Evolutionary conservation across 92 coral and sea anemone species (phyloP).

Genomic region (Siderastrea radians): DNA sequence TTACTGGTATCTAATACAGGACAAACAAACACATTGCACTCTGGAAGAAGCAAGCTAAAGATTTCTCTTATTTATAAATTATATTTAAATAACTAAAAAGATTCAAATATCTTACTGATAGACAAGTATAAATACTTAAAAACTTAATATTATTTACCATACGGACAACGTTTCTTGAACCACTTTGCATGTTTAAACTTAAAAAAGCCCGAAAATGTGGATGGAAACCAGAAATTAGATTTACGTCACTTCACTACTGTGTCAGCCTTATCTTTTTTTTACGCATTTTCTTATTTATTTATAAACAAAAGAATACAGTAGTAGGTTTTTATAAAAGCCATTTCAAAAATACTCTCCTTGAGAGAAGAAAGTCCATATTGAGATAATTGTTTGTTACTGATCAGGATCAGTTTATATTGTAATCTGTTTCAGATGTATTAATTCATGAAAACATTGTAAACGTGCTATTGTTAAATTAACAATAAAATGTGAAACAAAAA

Average conservation of each 20-base stretch:
- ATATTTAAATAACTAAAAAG: not conserved
- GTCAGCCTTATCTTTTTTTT: no score
- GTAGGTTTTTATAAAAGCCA: no score
- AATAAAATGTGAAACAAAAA: constrained; percentile 1
- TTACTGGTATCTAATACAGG: constrained; percentile 6
- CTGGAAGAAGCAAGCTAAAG: not conserved
- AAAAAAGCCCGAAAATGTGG: no score
- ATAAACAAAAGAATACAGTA: no score
- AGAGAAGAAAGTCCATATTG: constrained; percentile 4
- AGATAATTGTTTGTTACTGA: constrained; percentile 18
- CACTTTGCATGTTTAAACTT: no score
- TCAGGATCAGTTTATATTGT: constrained; percentile 24
- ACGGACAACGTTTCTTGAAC: no score
- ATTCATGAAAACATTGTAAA: not conserved
- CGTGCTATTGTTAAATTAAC: constrained; percentile 43
- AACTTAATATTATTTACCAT: no score
- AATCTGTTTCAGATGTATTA: constrained; percentile 22
- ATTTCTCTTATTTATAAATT: not conserved
- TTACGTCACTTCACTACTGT: no score
- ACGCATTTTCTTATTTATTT: no score
- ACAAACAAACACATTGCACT: not conserved
- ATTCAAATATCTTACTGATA: no score
- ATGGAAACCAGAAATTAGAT: no score
- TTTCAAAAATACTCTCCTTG: not conserved
- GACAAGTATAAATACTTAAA: no score